Conservation (phyloP, 2,797 vertebrate genomes). For the Acropternis orthonyx region DNA sequence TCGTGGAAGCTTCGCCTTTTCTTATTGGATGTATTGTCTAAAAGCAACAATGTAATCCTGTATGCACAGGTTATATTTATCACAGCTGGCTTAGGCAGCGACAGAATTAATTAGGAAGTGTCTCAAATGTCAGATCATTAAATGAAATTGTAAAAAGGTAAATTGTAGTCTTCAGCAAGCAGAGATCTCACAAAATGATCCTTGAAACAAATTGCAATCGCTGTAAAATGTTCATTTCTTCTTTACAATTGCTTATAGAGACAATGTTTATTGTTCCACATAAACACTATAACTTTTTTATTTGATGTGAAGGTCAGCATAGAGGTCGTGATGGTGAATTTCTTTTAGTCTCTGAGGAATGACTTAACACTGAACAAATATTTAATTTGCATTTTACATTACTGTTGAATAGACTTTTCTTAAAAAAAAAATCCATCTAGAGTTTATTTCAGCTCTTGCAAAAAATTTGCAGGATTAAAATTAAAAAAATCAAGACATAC, state of each 20-base stretch:
- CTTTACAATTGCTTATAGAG: slow-evolving; percentile 29
- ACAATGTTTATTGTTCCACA: background rate
- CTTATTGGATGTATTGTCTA: background rate
- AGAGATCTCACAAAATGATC: slow-evolving; percentile 33
- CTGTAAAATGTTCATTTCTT: slow-evolving; percentile 30
- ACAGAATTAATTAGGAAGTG: slow-evolving; percentile 57
- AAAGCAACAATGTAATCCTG: background rate
- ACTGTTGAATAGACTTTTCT: slow-evolving; percentile 15
- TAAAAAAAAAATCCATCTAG: background rate
- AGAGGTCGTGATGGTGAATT: background rate
- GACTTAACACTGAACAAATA: slow-evolving; percentile 17
- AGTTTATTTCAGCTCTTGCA: slow-evolving; percentile 5
- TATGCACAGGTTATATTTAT: slow-evolving; percentile 23
- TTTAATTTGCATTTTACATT: slow-evolving; percentile 54
- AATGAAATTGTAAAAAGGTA: slow-evolving; percentile 59
- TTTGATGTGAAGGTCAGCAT: slow-evolving; percentile 13
- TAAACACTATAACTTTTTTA: slow-evolving; percentile 37
- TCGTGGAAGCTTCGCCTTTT: background rate
- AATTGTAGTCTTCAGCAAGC: slow-evolving; percentile 49
- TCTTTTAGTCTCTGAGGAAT: slow-evolving; percentile 8
- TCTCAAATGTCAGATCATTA: slow-evolving; percentile 63
- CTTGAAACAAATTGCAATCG: background rate
- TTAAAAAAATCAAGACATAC: background rate
- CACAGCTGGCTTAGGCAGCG: slow-evolving; percentile 45
- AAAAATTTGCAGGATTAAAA: background rate